Percentiles rank a stretch among this genome's conserved stretches.
These are phyloP conservation scores for Idris sp. DNA, from an alignment of 1,140 invertebrate genomes.

Conservation along the genomic window DNA sequence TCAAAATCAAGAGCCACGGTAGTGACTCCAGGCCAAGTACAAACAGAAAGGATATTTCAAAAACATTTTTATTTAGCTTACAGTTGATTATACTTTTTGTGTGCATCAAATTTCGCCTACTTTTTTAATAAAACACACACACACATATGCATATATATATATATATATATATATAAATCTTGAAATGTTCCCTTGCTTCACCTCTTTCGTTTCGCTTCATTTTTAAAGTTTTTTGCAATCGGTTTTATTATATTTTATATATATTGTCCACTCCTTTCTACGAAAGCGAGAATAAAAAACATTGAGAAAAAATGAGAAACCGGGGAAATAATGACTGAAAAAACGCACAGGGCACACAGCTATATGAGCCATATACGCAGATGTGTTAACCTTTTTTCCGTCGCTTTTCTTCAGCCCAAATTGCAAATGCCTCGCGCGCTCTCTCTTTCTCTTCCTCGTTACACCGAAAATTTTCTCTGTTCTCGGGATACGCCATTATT, in stretches of 20 bases:
- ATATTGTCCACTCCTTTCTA: conserved; percentile 31
- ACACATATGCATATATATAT: too few relatives aligned
- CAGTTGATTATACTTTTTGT: too few relatives aligned
- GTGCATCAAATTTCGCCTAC: too few relatives aligned
- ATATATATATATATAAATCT: too few relatives aligned
- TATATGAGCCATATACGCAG: conserved; percentile 56
- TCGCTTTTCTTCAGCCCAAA: conserved; percentile 21
- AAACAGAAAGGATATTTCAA: too few relatives aligned
- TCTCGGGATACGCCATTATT: conserved; percentile 49
- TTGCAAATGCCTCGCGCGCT: background rate
- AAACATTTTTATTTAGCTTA: too few relatives aligned
- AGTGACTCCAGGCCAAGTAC: too few relatives aligned
- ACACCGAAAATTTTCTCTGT: conserved; percentile 31
- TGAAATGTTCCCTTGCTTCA: conserved; percentile 2
- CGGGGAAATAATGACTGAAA: conserved; percentile 27
- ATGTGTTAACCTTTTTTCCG: conserved; percentile 58
- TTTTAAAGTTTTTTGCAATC: conserved; percentile 9
- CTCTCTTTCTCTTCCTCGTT: conserved; percentile 33
- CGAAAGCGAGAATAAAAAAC: conserved; percentile 39
- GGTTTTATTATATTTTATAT: conserved; percentile 23
- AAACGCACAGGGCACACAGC: conserved; percentile 42
- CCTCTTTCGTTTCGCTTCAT: conserved; percentile 39
- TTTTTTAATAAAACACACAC: too few relatives aligned
- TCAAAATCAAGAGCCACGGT: too few relatives aligned
- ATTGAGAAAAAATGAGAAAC: conserved; percentile 50